phyloP scores from a whole-genome alignment of 1,140 invertebrate genomes.

The Aphaenogaster ashmeadi region DNA sequence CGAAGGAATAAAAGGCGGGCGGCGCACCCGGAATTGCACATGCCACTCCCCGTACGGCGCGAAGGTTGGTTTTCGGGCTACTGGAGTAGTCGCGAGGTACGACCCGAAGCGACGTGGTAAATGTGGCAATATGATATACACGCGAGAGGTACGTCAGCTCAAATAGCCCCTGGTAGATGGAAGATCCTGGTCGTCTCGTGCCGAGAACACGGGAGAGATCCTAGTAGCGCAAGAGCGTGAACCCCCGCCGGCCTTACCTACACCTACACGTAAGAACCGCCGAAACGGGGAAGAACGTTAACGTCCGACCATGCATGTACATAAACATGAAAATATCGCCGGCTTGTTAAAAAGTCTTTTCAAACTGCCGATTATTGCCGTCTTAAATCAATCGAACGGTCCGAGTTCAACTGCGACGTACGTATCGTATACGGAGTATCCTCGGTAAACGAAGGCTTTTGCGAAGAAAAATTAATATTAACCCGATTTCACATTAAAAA shows the following conservation, averaged over 20 bases:
- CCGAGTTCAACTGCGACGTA: conserved; percentile 46
- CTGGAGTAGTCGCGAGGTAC: conserved; percentile 72
- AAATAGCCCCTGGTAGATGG: conserved; percentile 73
- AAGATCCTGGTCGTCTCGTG: conserved; percentile 41
- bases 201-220: neutral
- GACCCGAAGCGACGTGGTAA: conserved; percentile 77
- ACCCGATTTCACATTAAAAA: neutral
- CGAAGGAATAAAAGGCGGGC: conserved; percentile 25
- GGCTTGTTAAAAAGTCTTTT: conserved; percentile 68
- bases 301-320: conserved; percentile 67
- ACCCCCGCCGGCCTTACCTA: conserved; percentile 56
- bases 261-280: conserved; percentile 72
- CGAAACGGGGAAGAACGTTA: conserved; percentile 76
- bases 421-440: neutral
- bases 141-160: conserved; percentile 69
- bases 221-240: conserved; percentile 63
- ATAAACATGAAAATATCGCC: conserved; percentile 79
- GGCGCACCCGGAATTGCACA: conserved; percentile 59
- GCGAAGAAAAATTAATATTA: neutral
- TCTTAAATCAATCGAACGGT: conserved; percentile 79
- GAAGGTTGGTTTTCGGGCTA: conserved; percentile 73
- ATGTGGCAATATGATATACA: conserved; percentile 81
- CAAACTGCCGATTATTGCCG: conserved; percentile 75
- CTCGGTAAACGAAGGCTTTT: neutral
- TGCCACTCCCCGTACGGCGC: conserved; percentile 47